Conservation (phyloP, 1,140 invertebrate species). For the Lasioglossum baleicum region DNA sequence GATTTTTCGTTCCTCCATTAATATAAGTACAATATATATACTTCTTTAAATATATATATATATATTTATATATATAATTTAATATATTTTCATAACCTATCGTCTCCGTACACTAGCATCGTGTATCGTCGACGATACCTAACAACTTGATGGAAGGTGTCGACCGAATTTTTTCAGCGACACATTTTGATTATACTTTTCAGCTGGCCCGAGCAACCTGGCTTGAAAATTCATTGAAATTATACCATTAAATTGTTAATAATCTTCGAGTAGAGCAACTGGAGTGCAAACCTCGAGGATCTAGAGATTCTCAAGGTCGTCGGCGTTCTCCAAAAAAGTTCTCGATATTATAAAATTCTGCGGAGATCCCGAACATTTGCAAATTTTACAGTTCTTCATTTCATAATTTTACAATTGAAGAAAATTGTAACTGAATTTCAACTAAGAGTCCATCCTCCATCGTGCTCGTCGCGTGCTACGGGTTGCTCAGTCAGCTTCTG, state of each 20-base stretch:
- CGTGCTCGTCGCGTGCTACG: neutral
- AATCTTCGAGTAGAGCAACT: no score
- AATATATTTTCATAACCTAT: constrained; percentile 63
- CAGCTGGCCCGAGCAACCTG: constrained; percentile 9
- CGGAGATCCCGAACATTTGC: no score
- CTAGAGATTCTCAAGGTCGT: neutral
- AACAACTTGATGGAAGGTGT: constrained; percentile 59
- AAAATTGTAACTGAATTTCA: neutral
- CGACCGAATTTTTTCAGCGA: constrained; percentile 37
- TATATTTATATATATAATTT: constrained; percentile 14
- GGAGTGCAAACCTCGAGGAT: no score
- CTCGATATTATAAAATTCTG: neutral
- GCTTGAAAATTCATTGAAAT: neutral
- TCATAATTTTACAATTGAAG: neutral
- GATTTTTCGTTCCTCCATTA: constrained; percentile 48
- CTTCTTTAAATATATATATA: constrained; percentile 52
- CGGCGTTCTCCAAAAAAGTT: neutral
- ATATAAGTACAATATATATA: constrained; percentile 51
- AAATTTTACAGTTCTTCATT: no score
- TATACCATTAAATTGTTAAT: no score
- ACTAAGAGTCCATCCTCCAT: no score
- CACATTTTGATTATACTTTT: constrained; percentile 47
- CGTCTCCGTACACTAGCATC: constrained; percentile 68
- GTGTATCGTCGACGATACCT: constrained; percentile 47
- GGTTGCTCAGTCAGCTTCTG: constrained; percentile 17